Evolutionary conservation across 2,113 vertebrate genomes (phyloP).

Genomic region (Lutjanus erythropterus): DNA sequence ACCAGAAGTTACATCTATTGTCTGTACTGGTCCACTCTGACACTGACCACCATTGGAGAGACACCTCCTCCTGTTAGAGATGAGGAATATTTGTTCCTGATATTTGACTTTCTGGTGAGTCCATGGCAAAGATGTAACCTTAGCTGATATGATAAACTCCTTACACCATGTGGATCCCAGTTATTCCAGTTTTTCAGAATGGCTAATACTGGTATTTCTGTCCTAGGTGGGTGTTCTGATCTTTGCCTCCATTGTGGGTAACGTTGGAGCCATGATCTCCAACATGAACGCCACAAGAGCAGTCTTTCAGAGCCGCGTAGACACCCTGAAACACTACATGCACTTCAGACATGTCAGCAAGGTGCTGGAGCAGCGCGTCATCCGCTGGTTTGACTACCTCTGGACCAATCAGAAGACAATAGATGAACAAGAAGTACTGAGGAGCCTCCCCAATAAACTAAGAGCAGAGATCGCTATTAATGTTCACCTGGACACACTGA

Average conservation of each 20-base stretch:
- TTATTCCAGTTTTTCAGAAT: neutral
- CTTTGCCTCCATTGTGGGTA: constrained; percentile 98
- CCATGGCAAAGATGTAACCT: neutral
- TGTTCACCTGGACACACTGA: constrained; percentile 94
- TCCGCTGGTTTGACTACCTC: constrained; percentile 97
- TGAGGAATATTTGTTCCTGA: constrained; percentile 95
- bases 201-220: neutral
- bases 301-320: constrained; percentile 92
- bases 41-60: constrained; percentile 96
- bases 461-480: constrained; percentile 97
- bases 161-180: neutral
- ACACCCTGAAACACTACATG: constrained; percentile 97
- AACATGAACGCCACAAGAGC: constrained; percentile 97
- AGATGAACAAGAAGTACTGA: constrained; percentile 93
- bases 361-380: constrained; percentile 94
- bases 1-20: constrained; percentile 92
- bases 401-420: constrained; percentile 96
- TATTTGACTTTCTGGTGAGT: constrained; percentile 93
- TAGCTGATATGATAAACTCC: neutral
- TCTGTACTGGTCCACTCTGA: constrained; percentile 97
- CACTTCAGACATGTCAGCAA: constrained; percentile 96
- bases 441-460: constrained; percentile 94
- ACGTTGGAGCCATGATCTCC: constrained; percentile 97
- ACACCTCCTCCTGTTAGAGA: constrained; percentile 93
- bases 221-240: constrained; percentile 91